A percentile compares a stretch with the other conserved stretches of the same genome.
Evolutionary conservation across 1,140 invertebrate species (phyloP).

Genomic region (Procambarus virginalis): DNA sequence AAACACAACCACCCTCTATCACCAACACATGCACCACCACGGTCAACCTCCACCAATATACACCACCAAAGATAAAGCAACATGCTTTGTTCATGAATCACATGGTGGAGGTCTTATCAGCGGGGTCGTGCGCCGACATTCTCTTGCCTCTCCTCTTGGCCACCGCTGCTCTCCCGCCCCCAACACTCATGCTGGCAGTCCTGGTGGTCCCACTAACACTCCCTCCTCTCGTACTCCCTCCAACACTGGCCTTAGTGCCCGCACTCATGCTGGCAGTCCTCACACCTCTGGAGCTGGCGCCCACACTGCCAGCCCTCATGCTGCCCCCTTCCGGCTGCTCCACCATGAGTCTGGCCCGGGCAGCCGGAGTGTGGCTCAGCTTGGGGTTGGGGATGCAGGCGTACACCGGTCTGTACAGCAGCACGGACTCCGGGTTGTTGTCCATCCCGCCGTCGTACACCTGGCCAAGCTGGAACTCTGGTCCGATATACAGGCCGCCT

Average conservation of each 20-base stretch:
- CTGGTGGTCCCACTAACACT: not conserved
- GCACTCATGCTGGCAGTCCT: not conserved
- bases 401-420: conserved; percentile 83
- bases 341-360: conserved; percentile 21
- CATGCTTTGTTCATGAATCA: not conserved
- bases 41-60: too few relatives aligned
- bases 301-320: not conserved
- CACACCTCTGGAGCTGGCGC: not conserved
- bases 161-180: not conserved
- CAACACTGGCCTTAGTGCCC: not conserved
- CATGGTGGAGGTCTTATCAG: conserved; percentile 50
- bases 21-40: too few relatives aligned
- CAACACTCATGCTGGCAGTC: not conserved
- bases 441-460: conserved; percentile 84
- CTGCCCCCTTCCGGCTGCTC: conserved; percentile 20
- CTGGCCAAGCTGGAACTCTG: conserved; percentile 87
- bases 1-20: too few relatives aligned
- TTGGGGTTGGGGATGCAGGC: conserved; percentile 76
- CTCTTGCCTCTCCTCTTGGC: not conserved
- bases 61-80: too few relatives aligned
- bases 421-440: conserved; percentile 73
- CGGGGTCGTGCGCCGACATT: not conserved
- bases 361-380: conserved; percentile 44
- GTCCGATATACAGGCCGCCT: conserved; percentile 87
- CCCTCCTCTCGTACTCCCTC: not conserved